phyloP scores from a whole-genome alignment of 2,113 vertebrate species.

The Callithrix jacchus region DNA sequence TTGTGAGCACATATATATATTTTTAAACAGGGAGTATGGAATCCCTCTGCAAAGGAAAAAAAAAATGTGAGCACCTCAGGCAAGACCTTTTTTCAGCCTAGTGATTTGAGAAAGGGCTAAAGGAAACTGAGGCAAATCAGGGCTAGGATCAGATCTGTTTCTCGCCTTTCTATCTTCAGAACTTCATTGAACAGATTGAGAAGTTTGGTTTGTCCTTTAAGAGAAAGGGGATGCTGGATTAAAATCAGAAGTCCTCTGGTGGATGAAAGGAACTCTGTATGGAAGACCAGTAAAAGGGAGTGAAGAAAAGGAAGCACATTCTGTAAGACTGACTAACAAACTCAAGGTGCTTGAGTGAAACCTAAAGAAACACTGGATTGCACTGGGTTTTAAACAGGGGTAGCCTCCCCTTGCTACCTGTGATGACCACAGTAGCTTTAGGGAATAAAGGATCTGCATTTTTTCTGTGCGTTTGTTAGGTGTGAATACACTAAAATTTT shows the following conservation, averaged over 20 bases:
- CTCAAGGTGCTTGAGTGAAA: background rate
- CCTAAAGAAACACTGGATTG: background rate
- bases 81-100: background rate
- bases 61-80: background rate
- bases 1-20: background rate
- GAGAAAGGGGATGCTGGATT: background rate
- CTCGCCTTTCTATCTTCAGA: background rate
- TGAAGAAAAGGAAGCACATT: background rate
- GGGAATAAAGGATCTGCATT: background rate
- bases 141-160: background rate
- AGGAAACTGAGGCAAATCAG: background rate
- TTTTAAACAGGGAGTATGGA: background rate
- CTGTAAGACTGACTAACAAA: background rate
- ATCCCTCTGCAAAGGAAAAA: background rate
- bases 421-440: background rate
- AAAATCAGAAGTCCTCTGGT: background rate
- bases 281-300: background rate
- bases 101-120: background rate
- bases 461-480: background rate
- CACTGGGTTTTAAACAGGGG: background rate
- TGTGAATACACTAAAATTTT: background rate
- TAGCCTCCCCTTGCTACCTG: background rate
- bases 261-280: background rate
- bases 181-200: background rate
- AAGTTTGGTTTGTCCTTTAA: slow-evolving; percentile 1